Conservation (phyloP, 2,888 invertebrate genomes). For the Agonopterix alstromeriana region DNA sequence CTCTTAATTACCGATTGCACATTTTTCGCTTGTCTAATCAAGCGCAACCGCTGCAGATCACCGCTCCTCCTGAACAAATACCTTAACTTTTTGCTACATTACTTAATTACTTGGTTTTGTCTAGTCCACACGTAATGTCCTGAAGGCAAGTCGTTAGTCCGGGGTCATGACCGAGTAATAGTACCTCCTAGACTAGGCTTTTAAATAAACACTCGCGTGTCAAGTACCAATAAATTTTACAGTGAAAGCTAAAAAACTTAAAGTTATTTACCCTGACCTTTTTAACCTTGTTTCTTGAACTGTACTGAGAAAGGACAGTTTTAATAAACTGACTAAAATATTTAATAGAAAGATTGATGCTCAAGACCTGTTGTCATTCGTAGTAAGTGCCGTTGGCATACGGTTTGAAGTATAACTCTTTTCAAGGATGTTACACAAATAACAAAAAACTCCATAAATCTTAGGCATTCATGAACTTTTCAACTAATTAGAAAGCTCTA, state of each 20-base stretch:
- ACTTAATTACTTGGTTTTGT: no score
- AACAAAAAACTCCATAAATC: constrained; percentile 33
- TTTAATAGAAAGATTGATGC: constrained; percentile 25
- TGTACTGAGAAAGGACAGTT: constrained; percentile 39
- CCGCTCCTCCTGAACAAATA: no score
- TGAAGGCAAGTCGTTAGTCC: constrained; percentile 1
- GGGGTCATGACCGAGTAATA: constrained; percentile 18
- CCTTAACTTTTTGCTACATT: no score
- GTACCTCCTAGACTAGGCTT: constrained; percentile 12
- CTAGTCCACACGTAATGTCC: background rate
- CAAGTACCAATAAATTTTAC: constrained; percentile 27
- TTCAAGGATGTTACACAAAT: background rate
- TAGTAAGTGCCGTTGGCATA: constrained; percentile 7
- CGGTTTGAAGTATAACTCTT: constrained; percentile 5
- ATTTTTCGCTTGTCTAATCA: no score
- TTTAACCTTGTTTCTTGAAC: constrained; percentile 52
- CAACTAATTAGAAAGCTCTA: constrained; percentile 54
- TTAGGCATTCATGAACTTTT: constrained; percentile 34
- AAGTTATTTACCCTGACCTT: constrained; percentile 61
- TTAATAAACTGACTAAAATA: constrained; percentile 48
- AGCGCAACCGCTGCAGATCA: no score
- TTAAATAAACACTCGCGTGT: constrained; percentile 37
- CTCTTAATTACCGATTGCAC: no score
- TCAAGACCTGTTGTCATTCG: constrained; percentile 4
- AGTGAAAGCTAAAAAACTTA: constrained; percentile 33